Evolutionary conservation across 2,888 invertebrate species (phyloP).

Genomic region (Lasius platythorax): DNA sequence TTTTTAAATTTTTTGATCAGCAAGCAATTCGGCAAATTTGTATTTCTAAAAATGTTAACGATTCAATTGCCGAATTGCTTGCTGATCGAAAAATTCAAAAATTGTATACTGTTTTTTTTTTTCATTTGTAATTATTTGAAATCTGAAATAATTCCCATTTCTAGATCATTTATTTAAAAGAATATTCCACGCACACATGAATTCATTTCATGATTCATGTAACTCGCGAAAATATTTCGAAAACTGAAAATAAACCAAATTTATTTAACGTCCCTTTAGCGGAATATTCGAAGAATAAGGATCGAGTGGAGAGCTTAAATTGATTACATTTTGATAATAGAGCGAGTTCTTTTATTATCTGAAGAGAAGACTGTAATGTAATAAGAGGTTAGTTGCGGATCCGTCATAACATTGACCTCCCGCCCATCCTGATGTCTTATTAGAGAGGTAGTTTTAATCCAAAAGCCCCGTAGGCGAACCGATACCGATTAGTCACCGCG

Average conservation of each 20-base stretch:
- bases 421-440: constrained; percentile 6
- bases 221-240: neutral
- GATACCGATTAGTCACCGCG: constrained; percentile 40
- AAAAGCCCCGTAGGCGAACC: constrained; percentile 27
- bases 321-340: neutral
- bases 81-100: constrained; percentile 11
- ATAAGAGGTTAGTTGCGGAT: neutral
- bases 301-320: neutral
- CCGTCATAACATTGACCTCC: neutral
- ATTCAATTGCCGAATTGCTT: constrained; percentile 17
- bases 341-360: neutral
- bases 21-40: neutral
- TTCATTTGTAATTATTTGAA: neutral
- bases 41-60: neutral
- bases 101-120: neutral
- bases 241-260: neutral
- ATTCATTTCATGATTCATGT: neutral
- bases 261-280: neutral
- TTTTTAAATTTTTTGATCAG: too few species aligned
- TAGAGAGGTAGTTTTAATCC: constrained; percentile 30
- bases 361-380: neutral
- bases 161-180: constrained; percentile 15
- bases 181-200: neutral
- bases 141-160: constrained; percentile 11
- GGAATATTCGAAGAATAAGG: neutral